Evolutionary conservation across 2,113 vertebrate genomes (phyloP).

Genomic region (Dromiciops gliroides): DNA sequence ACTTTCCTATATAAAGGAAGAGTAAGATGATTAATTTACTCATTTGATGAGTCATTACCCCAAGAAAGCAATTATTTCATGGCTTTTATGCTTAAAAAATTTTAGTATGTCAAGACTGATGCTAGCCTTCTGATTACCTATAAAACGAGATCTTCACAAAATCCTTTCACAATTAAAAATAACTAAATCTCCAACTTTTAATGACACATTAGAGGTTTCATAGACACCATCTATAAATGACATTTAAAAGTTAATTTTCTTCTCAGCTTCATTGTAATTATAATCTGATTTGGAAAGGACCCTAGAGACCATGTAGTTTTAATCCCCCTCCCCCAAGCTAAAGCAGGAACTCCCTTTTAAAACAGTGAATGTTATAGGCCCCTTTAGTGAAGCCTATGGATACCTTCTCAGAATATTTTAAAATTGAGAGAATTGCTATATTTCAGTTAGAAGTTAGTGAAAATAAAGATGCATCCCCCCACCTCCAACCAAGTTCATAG

Average conservation of each 20-base stretch:
- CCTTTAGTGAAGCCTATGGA: background rate
- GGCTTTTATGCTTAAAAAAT: conserved; percentile 3
- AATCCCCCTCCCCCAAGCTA: background rate
- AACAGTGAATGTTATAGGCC: background rate
- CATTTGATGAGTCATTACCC: background rate
- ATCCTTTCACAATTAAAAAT: conserved; percentile 19
- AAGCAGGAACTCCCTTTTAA: background rate
- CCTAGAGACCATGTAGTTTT: background rate
- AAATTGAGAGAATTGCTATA: background rate
- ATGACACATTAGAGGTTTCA: conserved; percentile 16
- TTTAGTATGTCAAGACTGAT: conserved; percentile 5
- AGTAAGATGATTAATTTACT: background rate
- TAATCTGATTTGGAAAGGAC: background rate
- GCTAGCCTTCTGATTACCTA: background rate
- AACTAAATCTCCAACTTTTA: conserved; percentile 2
- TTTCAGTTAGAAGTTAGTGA: background rate
- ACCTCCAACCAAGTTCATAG: background rate
- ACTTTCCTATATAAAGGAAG: background rate
- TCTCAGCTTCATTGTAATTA: background rate
- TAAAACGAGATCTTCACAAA: background rate
- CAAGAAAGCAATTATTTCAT: background rate
- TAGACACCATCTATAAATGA: background rate
- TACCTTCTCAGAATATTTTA: background rate
- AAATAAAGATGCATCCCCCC: background rate
- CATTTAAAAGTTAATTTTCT: conserved; percentile 29